Percentiles rank a stretch among this genome's conserved stretches.
phyloP scores from a whole-genome alignment of 2,888 invertebrate species.

The Nebria salina region DNA sequence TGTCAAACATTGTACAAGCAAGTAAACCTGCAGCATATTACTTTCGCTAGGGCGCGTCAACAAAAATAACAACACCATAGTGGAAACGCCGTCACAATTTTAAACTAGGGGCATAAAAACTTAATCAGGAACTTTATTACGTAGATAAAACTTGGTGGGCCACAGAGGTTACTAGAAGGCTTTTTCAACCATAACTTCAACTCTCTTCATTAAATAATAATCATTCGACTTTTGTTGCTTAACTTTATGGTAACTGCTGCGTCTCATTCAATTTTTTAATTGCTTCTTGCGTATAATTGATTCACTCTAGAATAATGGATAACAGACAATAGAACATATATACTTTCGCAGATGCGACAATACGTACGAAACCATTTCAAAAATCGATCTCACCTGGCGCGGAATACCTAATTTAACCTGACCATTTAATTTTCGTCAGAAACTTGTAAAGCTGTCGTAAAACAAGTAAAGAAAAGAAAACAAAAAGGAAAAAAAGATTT shows the following conservation, averaged over 20 bases:
- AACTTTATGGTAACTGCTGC: not conserved
- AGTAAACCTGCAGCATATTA: not conserved
- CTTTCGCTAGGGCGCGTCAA: not conserved
- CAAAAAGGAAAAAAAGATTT: slow-evolving; percentile 9
- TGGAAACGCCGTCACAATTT: not conserved
- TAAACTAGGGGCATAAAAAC: slow-evolving; percentile 5
- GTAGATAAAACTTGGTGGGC: not conserved
- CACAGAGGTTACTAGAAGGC: not conserved
- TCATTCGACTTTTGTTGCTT: slow-evolving; percentile 7
- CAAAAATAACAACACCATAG: not conserved
- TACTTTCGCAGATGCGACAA: not conserved
- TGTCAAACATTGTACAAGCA: not conserved
- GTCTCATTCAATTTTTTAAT: not conserved
- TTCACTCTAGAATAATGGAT: not conserved
- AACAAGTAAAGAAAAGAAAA: not conserved
- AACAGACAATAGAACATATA: not conserved
- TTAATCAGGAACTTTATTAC: slow-evolving; percentile 8
- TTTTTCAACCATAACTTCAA: not conserved
- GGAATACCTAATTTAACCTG: not conserved
- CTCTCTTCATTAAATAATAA: slow-evolving; percentile 18
- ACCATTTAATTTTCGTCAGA: not conserved
- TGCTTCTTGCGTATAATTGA: not conserved
- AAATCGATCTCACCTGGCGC: not conserved
- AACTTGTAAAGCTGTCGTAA: not conserved
- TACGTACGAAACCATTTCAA: no score